Conservation (phyloP, 2,888 invertebrate species). For the Eledona agricola region DNA sequence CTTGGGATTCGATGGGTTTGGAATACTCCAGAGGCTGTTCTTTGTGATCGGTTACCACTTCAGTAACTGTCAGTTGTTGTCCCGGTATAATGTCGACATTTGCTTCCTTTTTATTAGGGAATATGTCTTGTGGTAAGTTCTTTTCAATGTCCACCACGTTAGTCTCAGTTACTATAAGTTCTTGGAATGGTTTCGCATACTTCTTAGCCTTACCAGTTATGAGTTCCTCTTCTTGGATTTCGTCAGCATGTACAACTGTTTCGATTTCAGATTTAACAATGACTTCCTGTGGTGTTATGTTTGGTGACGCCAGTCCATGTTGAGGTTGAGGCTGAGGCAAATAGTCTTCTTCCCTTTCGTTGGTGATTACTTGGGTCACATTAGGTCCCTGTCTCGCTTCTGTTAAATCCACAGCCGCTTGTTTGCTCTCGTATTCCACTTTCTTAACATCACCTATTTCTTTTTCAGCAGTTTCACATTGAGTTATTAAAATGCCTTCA, state of each 20-base stretch:
- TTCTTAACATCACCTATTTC: conserved; percentile 59
- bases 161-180: conserved; percentile 66
- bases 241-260: conserved; percentile 61
- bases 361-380: conserved; percentile 60
- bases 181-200: conserved; percentile 63
- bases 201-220: conserved; percentile 64
- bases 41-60: conserved; percentile 65
- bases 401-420: conserved; percentile 55
- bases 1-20: conserved; percentile 63
- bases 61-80: conserved; percentile 70
- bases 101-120: conserved; percentile 67
- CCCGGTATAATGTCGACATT: conserved; percentile 66
- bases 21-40: conserved; percentile 64
- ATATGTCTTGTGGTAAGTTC: conserved; percentile 63
- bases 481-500: conserved; percentile 67
- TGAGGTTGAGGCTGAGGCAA: conserved; percentile 57
- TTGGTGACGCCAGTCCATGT: conserved; percentile 59
- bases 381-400: conserved; percentile 58
- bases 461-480: conserved; percentile 64
- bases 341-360: conserved; percentile 63
- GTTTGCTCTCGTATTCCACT: conserved; percentile 54
- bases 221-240: conserved; percentile 60
- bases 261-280: conserved; percentile 64
- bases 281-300: conserved; percentile 62
- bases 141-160: conserved; percentile 66